A percentile compares a stretch with the other conserved stretches of the same genome.
phyloP scores from a whole-genome alignment of 2,113 vertebrate genomes.

The Passer montanus region DNA sequence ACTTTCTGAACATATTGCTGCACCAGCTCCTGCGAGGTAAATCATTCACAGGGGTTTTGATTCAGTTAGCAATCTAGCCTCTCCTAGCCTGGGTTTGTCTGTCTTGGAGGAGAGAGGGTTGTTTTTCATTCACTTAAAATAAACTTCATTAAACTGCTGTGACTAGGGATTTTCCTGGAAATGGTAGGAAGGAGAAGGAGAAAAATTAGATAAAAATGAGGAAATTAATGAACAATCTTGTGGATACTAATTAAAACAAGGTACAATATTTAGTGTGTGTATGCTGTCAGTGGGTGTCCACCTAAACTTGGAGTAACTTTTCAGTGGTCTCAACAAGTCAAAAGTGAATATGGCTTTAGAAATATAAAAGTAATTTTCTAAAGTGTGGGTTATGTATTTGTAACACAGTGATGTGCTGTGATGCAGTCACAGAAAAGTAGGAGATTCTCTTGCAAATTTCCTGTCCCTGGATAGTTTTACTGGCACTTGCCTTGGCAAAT shows the following conservation, averaged over 20 bases:
- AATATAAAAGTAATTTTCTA: background rate
- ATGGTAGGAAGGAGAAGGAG: background rate
- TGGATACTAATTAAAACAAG: background rate
- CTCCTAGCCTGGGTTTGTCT: background rate
- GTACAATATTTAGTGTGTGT: background rate
- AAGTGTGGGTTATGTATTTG: background rate
- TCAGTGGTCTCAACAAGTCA: background rate
- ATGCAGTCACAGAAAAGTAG: background rate
- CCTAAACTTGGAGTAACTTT: background rate
- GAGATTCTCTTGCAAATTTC: background rate
- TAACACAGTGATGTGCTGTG: background rate
- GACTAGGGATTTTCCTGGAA: background rate
- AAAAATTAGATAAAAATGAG: background rate
- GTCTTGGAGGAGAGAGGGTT: background rate
- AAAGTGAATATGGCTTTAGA: background rate
- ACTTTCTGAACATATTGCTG: background rate
- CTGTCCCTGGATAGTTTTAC: background rate
- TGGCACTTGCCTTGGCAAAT: background rate
- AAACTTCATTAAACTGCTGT: background rate
- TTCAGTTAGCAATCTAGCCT: background rate
- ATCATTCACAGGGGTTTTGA: background rate
- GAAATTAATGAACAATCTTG: accelerated
- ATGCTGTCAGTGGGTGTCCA: background rate
- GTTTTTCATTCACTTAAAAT: background rate
- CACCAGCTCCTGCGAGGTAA: slow-evolving; percentile 54